Base-by-base conservation (phyloP, 2,797 vertebrate species). In the Microctenopoma lineatum region DNA sequence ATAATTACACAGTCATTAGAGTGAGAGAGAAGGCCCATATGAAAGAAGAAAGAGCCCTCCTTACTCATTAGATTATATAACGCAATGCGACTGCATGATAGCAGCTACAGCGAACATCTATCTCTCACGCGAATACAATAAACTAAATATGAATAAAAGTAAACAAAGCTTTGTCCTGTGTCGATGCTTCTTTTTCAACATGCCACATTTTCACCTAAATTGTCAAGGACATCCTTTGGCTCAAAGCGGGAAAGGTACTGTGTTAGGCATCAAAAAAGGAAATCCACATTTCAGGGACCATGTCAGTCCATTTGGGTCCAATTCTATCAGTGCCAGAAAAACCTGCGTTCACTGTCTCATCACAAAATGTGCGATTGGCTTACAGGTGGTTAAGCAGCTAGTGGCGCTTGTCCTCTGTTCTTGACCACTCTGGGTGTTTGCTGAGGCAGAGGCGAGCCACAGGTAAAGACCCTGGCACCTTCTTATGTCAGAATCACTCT, bases 41-140 rank as follows among this genome's bases (percentile, higher is more conserved):
- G 59, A 63, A 59, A 59, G 77, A 70, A 74, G 66, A 55, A 36
- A 74, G 52, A 82, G 21, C 7, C 32, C 64, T 60, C 60, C 85
- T 79, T 73, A 69, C 66, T 80, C 79, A 79, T 83, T 83, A 74
- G 51, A 83, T 87, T 82, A 69, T 67, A 75, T 79, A 81, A 87
- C 47, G 55, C 67, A 61, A 58, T 68, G 56, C 38, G 51, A 55
- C 70, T 75, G 65, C 44, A 74, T 85, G 59, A 73, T 80, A 45
- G 75, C 6, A 79, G 73, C 72, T 66, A 77, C 75, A 59, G 51
- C 73, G 29, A 63, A 66, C 58, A 64, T 80, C 36, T 55, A 70
- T 77, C 38, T 69, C 73, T 58, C 54, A 7, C 13, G 61, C 80
- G 83, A 70, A 65, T 72, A 65, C 68, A 56, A 70, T 85, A 74